phyloP scores from a whole-genome alignment of 2,888 invertebrate species.

The Lasioglossum morio region DNA sequence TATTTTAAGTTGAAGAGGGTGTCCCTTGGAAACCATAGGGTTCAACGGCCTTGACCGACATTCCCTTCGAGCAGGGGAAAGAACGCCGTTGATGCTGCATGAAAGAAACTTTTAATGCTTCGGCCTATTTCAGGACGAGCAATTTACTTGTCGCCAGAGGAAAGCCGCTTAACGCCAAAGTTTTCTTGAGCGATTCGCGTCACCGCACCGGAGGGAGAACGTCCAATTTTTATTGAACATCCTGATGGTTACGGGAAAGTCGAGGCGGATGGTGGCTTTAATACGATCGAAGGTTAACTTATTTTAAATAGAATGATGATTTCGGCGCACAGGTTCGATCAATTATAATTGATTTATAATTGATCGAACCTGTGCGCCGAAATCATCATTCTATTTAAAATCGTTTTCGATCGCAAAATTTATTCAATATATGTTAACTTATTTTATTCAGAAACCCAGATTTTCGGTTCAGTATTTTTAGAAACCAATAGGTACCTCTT shows the following conservation, averaged over 20 bases:
- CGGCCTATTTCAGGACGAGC: conserved; percentile 39
- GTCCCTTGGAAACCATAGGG: conserved; percentile 16
- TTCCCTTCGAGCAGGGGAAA: conserved; percentile 17
- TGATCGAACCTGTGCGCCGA: no score
- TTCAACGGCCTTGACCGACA: conserved; percentile 60
- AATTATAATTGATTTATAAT: no score
- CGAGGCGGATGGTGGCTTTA: neutral
- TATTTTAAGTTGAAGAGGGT: conserved; percentile 13
- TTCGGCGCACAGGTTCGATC: no score
- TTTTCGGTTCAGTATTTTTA: neutral
- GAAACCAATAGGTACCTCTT: neutral
- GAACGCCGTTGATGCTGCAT: conserved; percentile 4
- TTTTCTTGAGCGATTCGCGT: conserved; percentile 16
- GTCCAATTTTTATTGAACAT: conserved; percentile 23
- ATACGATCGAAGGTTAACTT: neutral
- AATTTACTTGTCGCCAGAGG: conserved; percentile 35
- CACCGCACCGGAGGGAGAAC: neutral
- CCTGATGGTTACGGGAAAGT: neutral
- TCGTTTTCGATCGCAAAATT: no score
- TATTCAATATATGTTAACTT: no score
- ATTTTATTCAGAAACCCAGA: neutral
- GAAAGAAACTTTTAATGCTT: conserved; percentile 47
- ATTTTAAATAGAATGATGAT: no score
- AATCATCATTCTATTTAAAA: no score
- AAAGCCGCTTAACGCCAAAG: conserved; percentile 43